Evolutionary conservation across 2,113 vertebrate genomes (phyloP).

Genomic region (Psammodynastes pulverulentus): DNA sequence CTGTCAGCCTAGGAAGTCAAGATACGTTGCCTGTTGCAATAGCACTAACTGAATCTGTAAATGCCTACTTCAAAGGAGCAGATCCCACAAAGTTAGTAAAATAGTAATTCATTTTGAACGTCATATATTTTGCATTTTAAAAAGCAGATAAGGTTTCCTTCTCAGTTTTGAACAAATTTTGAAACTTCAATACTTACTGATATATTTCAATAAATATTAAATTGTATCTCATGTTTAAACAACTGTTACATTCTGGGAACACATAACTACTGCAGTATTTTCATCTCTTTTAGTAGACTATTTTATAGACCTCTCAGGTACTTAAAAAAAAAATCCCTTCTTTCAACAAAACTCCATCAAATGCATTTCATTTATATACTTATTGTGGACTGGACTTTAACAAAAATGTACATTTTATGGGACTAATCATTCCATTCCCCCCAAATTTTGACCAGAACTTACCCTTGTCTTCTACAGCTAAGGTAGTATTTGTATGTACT

Average conservation of each 20-base stretch:
- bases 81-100: slow-evolving; percentile 93
- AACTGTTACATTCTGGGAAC: neutral
- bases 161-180: neutral
- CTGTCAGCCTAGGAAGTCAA: slow-evolving; percentile 90
- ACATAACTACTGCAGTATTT: neutral
- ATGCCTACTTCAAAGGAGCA: slow-evolving; percentile 99
- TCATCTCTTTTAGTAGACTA: slow-evolving; percentile 2
- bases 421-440: neutral
- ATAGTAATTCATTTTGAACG: slow-evolving; percentile 60
- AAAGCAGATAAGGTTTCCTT: slow-evolving; percentile 21
- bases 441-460: neutral
- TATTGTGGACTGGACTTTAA: neutral
- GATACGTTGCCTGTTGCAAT: slow-evolving; percentile 94
- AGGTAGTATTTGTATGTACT: neutral
- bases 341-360: neutral
- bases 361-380: neutral
- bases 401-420: neutral
- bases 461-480: neutral
- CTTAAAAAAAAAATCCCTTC: neutral
- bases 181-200: neutral
- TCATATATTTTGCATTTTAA: slow-evolving; percentile 39
- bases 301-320: slow-evolving; percentile 28
- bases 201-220: neutral
- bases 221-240: neutral
- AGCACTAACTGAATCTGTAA: slow-evolving; percentile 94